Evolutionary conservation across 2,797 vertebrate species (phyloP).

Genomic region (Acanthurus tractus): DNA sequence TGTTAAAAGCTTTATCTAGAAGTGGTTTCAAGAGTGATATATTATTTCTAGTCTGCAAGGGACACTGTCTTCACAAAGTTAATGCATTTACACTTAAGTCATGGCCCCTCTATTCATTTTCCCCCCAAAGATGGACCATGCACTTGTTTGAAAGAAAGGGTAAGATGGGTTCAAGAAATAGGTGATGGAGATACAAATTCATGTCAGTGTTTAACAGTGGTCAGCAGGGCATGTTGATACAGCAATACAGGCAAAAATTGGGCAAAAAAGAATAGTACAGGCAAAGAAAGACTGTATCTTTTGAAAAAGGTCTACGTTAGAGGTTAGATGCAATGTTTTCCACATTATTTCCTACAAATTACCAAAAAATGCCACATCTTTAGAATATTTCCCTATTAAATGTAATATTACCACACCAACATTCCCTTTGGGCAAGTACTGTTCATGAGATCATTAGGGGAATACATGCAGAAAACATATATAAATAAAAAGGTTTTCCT

Average conservation of each 20-base stretch:
- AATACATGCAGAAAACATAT: constrained; percentile 39
- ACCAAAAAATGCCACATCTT: constrained; percentile 20
- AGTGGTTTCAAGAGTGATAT: constrained; percentile 19
- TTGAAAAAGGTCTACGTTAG: not conserved
- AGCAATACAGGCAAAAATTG: too few species aligned
- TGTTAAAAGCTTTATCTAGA: constrained; percentile 35
- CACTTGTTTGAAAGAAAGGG: constrained; percentile 2
- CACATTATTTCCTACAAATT: constrained; percentile 43
- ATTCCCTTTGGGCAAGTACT: constrained; percentile 36
- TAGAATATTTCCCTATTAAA: constrained; percentile 35
- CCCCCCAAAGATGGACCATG: constrained; percentile 4
- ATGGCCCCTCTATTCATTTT: not conserved
- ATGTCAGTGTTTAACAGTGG: not conserved
- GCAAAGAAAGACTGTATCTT: not conserved
- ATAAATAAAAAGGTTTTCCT: constrained; percentile 48
- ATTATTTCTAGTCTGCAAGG: constrained; percentile 34
- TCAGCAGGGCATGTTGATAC: not conserved
- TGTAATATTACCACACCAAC: constrained; percentile 17
- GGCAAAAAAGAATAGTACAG: not conserved
- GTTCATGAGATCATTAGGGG: constrained; percentile 44
- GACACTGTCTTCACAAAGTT: constrained; percentile 5
- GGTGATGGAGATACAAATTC: too few species aligned
- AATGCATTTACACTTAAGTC: constrained; percentile 26
- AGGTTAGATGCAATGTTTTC: constrained; percentile 19
- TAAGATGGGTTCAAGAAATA: constrained; percentile 4